Evolutionary conservation across 2,888 invertebrate species (phyloP).

Genomic region (Lordiphosa andalusiaca): DNA sequence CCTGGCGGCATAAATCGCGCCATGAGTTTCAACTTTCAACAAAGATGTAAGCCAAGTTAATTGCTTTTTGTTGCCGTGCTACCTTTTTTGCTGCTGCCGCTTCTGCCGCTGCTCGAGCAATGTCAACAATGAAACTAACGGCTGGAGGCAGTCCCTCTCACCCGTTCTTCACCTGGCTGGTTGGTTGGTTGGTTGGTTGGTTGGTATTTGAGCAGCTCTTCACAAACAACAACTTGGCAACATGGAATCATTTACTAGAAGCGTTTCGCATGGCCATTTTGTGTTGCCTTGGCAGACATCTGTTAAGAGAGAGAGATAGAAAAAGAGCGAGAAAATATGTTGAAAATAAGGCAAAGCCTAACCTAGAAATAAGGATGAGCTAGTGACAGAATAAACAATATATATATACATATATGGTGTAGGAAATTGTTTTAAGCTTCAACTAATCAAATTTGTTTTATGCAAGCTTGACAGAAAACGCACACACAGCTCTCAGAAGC

Average conservation of each 20-base stretch:
- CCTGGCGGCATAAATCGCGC: constrained; percentile 69
- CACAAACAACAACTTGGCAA: constrained; percentile 66
- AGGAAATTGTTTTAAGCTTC: constrained; percentile 4
- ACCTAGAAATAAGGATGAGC: constrained; percentile 39
- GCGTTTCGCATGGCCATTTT: constrained; percentile 64
- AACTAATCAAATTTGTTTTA: background rate
- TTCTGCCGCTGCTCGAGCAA: constrained; percentile 41
- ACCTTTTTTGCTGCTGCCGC: constrained; percentile 38
- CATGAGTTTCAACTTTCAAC: constrained; percentile 71
- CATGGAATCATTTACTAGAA: constrained; percentile 39
- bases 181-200: constrained; percentile 41
- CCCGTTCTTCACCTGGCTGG: constrained; percentile 6
- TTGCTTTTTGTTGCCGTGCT: constrained; percentile 71
- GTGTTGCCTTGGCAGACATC: constrained; percentile 45
- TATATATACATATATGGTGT: constrained; percentile 1
- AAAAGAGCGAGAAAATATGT: constrained; percentile 37
- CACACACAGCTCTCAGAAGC: too few relatives aligned
- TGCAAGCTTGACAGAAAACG: background rate
- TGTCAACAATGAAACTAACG: constrained; percentile 73
- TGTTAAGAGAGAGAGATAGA: too few relatives aligned
- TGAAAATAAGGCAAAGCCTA: constrained; percentile 54
- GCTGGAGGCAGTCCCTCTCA: constrained; percentile 25
- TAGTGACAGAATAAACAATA: constrained; percentile 1
- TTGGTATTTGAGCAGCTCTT: constrained; percentile 67
- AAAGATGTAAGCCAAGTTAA: constrained; percentile 74